A percentile compares a stretch with the other conserved stretches of the same genome.
Conservation (phyloP, 2,113 vertebrate genomes). For the Lynx canadensis region DNA sequence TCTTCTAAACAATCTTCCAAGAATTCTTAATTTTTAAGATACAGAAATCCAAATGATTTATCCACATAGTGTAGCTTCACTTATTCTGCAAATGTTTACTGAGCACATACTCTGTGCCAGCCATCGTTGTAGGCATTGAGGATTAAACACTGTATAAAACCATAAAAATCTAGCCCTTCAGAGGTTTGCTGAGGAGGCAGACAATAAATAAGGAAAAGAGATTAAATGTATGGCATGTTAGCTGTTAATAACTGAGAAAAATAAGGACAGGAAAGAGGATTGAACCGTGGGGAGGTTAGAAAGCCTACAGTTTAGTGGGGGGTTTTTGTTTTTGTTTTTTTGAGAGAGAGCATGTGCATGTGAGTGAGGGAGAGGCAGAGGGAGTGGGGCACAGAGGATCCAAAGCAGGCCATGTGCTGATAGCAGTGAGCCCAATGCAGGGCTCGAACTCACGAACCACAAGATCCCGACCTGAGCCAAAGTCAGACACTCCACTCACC, state of each 20-base stretch:
- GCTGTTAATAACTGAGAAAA: conserved; percentile 23
- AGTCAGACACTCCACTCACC: no score
- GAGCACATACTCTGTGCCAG: not conserved
- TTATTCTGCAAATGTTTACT: conserved; percentile 49
- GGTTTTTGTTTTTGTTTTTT: no score
- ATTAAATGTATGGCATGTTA: not conserved
- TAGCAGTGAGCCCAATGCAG: no score
- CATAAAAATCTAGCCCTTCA: not conserved
- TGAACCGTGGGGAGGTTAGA: not conserved
- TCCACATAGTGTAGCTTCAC: not conserved
- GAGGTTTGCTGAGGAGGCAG: not conserved
- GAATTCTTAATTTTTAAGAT: conserved; percentile 38
- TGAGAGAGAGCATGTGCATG: no score
- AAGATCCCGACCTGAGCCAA: no score
- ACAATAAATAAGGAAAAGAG: not conserved
- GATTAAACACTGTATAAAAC: not conserved
- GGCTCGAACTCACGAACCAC: no score
- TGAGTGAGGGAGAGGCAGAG: no score
- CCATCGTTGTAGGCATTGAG: not conserved
- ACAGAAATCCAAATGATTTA: conserved; percentile 16
- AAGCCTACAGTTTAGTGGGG: no score
- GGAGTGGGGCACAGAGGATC: no score
- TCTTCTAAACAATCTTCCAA: conserved; percentile 38
- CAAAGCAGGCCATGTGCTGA: no score
- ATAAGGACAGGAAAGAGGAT: not conserved